Evolutionary conservation across 2,113 vertebrate genomes (phyloP).

Genomic region (Abramis brama): DNA sequence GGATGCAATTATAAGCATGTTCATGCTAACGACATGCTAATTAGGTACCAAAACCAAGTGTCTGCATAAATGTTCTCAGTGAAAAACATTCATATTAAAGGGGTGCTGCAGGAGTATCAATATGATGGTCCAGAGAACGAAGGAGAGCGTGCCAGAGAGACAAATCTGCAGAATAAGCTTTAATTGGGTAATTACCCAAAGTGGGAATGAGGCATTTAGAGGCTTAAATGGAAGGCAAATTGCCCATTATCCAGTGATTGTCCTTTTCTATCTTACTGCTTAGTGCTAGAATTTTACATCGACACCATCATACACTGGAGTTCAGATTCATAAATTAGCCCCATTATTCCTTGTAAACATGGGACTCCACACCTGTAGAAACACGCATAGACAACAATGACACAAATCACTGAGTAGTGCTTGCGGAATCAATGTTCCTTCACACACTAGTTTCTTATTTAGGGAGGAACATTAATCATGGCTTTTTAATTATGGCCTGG

Average conservation of each 20-base stretch:
- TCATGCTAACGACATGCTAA: constrained; percentile 39
- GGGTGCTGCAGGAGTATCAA: constrained; percentile 24
- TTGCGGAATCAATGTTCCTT: constrained; percentile 20
- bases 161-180: constrained; percentile 65
- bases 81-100: constrained; percentile 32
- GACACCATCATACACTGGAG: constrained; percentile 4
- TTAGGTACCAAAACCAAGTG: constrained; percentile 19
- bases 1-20: constrained; percentile 17
- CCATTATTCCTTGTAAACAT: constrained; percentile 61
- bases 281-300: constrained; percentile 53
- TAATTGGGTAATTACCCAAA: constrained; percentile 74
- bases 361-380: constrained; percentile 57
- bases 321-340: constrained; percentile 66
- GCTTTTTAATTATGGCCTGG: constrained; percentile 34
- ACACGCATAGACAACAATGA: constrained; percentile 16
- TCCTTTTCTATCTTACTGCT: constrained; percentile 65
- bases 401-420: not conserved
- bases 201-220: constrained; percentile 66
- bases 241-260: constrained; percentile 71
- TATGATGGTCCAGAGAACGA: constrained; percentile 31
- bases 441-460: constrained; percentile 1
- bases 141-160: constrained; percentile 57
- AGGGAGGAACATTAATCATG: not conserved
- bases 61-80: constrained; percentile 6
- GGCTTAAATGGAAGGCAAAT: constrained; percentile 67